These are phyloP conservation scores for Cremastinae sp. DNA, from an alignment of 2,888 invertebrate species.

Conservation along the genomic window DNA sequence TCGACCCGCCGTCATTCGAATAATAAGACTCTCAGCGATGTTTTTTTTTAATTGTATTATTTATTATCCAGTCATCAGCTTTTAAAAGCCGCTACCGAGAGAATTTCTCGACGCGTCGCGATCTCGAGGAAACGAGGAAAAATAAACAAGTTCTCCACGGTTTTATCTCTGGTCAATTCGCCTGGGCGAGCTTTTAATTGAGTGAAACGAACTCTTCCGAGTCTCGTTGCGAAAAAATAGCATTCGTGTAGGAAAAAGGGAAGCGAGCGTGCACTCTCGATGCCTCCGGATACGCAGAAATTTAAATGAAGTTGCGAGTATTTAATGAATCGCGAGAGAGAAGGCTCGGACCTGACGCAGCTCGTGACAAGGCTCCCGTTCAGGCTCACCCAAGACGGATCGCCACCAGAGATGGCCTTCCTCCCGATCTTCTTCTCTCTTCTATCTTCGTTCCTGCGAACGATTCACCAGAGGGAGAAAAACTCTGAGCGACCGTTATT, in stretches of 20 bases:
- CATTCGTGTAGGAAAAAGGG: too few species aligned
- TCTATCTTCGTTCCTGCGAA: background rate
- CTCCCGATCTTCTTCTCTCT: constrained; percentile 32
- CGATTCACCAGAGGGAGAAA: constrained; percentile 6
- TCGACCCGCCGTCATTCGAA: too few species aligned
- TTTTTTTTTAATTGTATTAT: too few species aligned
- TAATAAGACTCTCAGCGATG: too few species aligned
- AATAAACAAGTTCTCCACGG: too few species aligned
- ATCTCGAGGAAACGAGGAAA: too few species aligned
- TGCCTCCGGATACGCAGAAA: constrained; percentile 11
- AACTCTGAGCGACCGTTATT: too few species aligned
- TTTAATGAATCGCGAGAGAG: constrained; percentile 59
- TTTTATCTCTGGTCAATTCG: constrained; percentile 35
- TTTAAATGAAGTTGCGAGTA: constrained; percentile 21
- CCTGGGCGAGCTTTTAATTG: constrained; percentile 31
- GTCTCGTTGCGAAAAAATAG: too few species aligned
- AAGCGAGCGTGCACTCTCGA: background rate
- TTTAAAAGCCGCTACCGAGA: too few species aligned
- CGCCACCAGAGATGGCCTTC: constrained; percentile 57
- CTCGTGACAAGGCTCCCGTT: constrained; percentile 58
- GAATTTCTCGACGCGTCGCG: too few species aligned
- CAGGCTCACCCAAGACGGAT: constrained; percentile 26
- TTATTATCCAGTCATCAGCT: too few species aligned
- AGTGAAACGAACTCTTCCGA: constrained; percentile 13
- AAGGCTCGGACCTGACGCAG: too few species aligned